A percentile compares a stretch with the other conserved stretches of the same genome.
phyloP scores from a whole-genome alignment of 1,140 invertebrate species.

The Neodiprion fabricii region DNA sequence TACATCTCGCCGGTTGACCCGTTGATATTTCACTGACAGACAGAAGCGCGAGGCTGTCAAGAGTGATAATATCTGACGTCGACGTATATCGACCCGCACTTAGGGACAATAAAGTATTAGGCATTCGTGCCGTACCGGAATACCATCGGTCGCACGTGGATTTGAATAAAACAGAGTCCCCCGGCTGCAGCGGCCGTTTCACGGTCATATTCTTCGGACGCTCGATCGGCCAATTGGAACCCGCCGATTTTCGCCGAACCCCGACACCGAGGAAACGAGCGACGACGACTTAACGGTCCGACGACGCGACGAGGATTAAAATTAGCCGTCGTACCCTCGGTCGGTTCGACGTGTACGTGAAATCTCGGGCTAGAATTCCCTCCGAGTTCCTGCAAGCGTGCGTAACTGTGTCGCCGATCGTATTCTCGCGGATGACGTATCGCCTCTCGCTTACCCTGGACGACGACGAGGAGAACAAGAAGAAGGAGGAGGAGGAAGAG shows the following conservation, averaged over 20 bases:
- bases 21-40: constrained; percentile 49
- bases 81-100: constrained; percentile 46
- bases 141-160: neutral
- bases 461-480: too few species aligned
- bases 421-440: too few species aligned
- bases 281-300: neutral
- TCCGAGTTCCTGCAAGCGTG: too few species aligned
- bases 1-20: constrained; percentile 47
- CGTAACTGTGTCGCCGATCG: too few species aligned
- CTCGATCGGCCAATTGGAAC: neutral
- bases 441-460: too few species aligned
- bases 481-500: too few species aligned
- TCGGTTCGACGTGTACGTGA: neutral
- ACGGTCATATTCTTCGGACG: neutral
- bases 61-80: constrained; percentile 58
- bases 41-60: constrained; percentile 60
- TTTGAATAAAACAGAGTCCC: neutral
- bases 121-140: too few species aligned
- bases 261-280: neutral
- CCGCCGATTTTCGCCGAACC: too few species aligned
- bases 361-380: too few species aligned
- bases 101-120: neutral
- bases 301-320: neutral
- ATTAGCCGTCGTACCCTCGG: neutral
- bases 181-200: neutral